Conservation (phyloP, 2,888 invertebrate species). For the Clunio marinus region DNA sequence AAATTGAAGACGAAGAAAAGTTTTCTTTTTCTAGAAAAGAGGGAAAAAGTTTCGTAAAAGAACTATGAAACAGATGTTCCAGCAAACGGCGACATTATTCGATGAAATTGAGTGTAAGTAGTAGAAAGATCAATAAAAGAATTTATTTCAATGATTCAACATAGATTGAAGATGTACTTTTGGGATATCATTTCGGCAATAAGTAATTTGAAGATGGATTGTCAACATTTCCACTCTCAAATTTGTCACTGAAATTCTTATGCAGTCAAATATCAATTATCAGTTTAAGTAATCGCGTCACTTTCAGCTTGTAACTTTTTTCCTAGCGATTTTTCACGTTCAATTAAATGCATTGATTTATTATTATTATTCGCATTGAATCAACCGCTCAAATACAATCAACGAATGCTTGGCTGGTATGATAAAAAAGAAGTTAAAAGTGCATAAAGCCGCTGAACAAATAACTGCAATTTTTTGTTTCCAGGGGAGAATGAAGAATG, state of each 20-base stretch:
- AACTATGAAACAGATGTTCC: constrained; percentile 26
- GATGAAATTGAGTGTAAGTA: constrained; percentile 25
- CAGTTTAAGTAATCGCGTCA: constrained; percentile 8
- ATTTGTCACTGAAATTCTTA: background rate
- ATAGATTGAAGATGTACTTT: background rate
- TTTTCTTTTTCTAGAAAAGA: no score
- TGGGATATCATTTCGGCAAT: background rate
- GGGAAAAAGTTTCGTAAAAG: constrained; percentile 6
- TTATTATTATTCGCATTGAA: constrained; percentile 24
- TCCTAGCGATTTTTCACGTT: constrained; percentile 32
- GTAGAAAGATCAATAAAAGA: background rate
- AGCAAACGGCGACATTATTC: background rate
- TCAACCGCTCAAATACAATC: background rate
- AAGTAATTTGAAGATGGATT: background rate
- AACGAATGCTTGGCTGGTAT: background rate
- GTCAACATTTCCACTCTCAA: background rate
- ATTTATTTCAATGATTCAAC: background rate
- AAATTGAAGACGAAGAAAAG: constrained; percentile 12
- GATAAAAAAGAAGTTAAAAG: background rate
- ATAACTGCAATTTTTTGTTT: constrained; percentile 29
- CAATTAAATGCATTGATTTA: constrained; percentile 39
- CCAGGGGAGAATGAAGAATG: constrained; percentile 33
- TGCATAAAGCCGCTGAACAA: constrained; percentile 31
- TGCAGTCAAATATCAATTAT: constrained; percentile 1
- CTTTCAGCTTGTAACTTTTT: background rate